Evolutionary conservation across 2,797 vertebrate species (phyloP).

Genomic region (Sebastes goodei): DNA sequence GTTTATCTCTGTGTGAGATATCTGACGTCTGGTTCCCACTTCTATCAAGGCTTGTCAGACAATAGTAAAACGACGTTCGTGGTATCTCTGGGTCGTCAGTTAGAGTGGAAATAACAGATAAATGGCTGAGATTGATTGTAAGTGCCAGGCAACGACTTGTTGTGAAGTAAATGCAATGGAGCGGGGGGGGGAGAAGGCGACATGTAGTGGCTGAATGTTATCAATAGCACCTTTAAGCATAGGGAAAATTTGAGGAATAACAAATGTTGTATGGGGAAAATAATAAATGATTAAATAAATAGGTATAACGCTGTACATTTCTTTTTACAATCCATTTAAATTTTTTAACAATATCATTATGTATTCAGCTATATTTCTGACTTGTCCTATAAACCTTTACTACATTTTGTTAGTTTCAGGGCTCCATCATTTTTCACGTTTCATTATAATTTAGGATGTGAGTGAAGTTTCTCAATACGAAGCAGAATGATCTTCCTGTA

Average conservation of each 20-base stretch:
- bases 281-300: background rate
- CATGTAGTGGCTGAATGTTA: no score
- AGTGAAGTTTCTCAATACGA: background rate
- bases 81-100: no score
- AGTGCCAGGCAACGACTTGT: no score
- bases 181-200: no score
- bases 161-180: no score
- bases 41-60: no score
- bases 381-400: background rate
- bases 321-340: background rate
- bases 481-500: background rate
- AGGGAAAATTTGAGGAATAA: background rate
- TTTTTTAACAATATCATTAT: background rate
- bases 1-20: no score
- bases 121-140: no score
- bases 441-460: constrained; percentile 3
- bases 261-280: background rate
- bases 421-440: constrained; percentile 9
- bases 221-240: background rate
- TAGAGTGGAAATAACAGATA: no score
- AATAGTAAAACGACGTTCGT: no score
- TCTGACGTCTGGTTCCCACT: no score
- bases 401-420: constrained; percentile 8
- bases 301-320: background rate
- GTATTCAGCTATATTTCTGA: background rate